Conservation (phyloP, 2,113 vertebrate species). For the Lota lota region DNA sequence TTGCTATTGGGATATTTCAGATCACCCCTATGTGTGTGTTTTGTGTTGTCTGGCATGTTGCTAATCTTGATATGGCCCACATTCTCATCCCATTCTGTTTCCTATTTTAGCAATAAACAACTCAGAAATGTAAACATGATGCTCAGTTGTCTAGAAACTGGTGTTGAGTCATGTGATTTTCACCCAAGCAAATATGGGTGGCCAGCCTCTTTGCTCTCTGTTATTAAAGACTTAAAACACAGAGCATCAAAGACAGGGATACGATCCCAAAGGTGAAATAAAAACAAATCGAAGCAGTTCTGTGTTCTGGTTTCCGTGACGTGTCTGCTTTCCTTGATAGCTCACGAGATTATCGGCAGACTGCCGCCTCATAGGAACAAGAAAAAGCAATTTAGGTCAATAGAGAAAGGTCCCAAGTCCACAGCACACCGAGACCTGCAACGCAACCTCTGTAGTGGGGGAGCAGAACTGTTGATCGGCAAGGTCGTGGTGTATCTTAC, state of each 20-base stretch:
- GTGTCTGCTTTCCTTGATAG: slow-evolving; percentile 26
- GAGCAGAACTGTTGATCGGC: background rate
- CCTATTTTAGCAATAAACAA: slow-evolving; percentile 35
- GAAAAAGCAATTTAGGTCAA: slow-evolving; percentile 63
- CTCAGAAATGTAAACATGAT: slow-evolving; percentile 45
- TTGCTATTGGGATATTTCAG: slow-evolving; percentile 35
- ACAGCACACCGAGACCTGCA: slow-evolving; percentile 14
- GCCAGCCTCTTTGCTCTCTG: too few relatives aligned
- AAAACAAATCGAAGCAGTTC: background rate
- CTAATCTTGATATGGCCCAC: slow-evolving; percentile 64
- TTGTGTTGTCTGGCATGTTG: slow-evolving; percentile 25
- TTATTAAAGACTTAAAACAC: too few relatives aligned
- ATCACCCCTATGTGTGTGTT: slow-evolving; percentile 37
- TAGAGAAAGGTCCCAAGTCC: slow-evolving; percentile 1
- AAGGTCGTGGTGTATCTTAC: background rate
- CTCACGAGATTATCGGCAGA: slow-evolving; percentile 35
- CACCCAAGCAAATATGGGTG: too few relatives aligned
- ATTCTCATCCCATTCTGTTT: slow-evolving; percentile 54
- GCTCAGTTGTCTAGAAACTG: slow-evolving; percentile 27
- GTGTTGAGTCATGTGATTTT: too few relatives aligned
- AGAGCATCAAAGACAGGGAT: too few relatives aligned
- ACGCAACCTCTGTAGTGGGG: slow-evolving; percentile 12
- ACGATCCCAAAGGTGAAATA: background rate
- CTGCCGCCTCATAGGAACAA: slow-evolving; percentile 48
- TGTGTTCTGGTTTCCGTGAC: slow-evolving; percentile 22